Conservation (phyloP, 1,140 invertebrate species). For the Temnothorax longispinosus region DNA sequence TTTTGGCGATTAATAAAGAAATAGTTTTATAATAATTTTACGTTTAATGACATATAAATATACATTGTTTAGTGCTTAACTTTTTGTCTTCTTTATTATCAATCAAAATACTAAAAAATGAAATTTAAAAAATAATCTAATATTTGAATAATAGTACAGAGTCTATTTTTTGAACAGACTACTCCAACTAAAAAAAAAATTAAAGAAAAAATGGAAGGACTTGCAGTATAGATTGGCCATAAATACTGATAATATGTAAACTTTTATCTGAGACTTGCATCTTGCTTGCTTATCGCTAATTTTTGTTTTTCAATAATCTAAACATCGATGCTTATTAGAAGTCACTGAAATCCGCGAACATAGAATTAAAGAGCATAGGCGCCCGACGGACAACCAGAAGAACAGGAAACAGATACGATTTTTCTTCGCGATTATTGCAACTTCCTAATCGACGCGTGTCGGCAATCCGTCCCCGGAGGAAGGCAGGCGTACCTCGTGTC, state of each 20-base stretch:
- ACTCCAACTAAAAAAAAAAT: not conserved
- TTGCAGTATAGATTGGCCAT: not conserved
- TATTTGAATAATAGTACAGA: not conserved
- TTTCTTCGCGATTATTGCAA: not conserved
- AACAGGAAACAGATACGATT: not conserved
- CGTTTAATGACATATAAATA: too few species aligned
- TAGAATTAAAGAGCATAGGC: not conserved
- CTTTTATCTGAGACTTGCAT: not conserved
- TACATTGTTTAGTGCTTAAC: not conserved
- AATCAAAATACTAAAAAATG: not conserved
- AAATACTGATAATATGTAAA: not conserved
- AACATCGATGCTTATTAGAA: not conserved
- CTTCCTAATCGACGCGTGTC: constrained; percentile 22
- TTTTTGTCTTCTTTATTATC: not conserved
- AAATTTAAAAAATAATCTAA: not conserved
- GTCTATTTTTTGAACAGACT: not conserved
- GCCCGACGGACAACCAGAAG: not conserved
- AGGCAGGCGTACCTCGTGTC: constrained; percentile 75
- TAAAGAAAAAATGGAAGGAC: not conserved
- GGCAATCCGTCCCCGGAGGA: constrained; percentile 49
- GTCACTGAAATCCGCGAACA: not conserved
- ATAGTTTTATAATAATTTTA: not conserved
- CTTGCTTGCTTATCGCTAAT: not conserved
- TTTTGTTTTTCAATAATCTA: not conserved
- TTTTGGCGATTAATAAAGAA: not conserved